Evolutionary conservation across 2,113 vertebrate species (phyloP).

Genomic region (Cephalopterus ornatus): DNA sequence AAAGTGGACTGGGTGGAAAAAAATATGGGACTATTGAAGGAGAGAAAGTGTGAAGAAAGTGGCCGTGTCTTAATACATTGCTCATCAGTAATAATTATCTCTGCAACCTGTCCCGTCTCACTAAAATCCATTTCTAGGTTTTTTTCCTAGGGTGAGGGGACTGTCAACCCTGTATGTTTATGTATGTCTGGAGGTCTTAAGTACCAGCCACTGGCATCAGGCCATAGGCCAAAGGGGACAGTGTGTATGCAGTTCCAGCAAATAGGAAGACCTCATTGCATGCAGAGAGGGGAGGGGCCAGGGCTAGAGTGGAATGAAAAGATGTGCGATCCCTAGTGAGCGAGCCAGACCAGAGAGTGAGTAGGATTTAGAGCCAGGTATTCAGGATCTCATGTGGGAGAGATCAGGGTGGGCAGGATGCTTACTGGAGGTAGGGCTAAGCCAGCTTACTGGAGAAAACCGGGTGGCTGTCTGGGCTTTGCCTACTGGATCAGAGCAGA

Average conservation of each 20-base stretch:
- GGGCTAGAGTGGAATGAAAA: not conserved
- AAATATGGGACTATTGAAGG: fast-evolving
- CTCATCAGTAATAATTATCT: not conserved
- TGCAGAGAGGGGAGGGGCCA: fast-evolving
- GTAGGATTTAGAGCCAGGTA: not conserved
- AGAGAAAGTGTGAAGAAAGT: no score
- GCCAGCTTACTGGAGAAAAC: not conserved
- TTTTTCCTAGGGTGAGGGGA: not conserved
- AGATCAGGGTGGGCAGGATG: fast-evolving
- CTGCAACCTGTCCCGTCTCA: not conserved
- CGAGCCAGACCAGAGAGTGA: fast-evolving
- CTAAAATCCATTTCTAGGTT: fast-evolving
- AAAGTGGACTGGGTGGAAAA: not conserved
- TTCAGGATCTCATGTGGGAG: fast-evolving
- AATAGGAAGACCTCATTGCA: fast-evolving
- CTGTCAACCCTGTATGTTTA: no score
- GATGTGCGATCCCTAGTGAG: fast-evolving
- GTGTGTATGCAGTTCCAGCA: not conserved
- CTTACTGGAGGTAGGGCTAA: not conserved
- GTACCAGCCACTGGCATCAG: fast-evolving
- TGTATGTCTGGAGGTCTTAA: not conserved
- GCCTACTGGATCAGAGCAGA: not conserved
- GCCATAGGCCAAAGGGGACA: not conserved
- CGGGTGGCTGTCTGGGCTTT: no score
- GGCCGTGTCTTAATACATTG: fast-evolving